Evolutionary conservation across 2,113 vertebrate genomes (phyloP).

Genomic region (Corynorhinus townsendii): DNA sequence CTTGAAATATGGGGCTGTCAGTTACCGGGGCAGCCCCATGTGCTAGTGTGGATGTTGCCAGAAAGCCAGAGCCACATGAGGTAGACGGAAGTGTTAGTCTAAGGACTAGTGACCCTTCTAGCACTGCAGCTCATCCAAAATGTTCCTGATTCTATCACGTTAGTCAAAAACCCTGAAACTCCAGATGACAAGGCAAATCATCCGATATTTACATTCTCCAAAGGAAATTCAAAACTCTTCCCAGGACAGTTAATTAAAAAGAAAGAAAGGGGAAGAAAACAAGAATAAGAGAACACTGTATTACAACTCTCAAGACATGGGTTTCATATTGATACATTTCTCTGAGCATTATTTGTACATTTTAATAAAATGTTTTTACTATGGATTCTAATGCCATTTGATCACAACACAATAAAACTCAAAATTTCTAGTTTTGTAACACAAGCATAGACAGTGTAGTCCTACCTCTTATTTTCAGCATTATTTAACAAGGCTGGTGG

Average conservation of each 20-base stretch:
- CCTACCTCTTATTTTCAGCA: background rate
- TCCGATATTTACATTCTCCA: background rate
- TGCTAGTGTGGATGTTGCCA: background rate
- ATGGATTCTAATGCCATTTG: background rate
- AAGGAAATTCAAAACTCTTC: background rate
- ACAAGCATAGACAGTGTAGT: background rate
- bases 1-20: background rate
- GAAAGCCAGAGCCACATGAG: background rate
- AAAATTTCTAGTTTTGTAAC: background rate
- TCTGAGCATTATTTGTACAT: background rate
- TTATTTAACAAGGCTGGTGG: background rate
- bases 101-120: background rate
- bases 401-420: conserved; percentile 19
- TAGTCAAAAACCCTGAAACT: background rate
- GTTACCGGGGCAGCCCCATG: background rate
- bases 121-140: background rate
- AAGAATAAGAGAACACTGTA: background rate
- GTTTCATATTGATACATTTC: background rate
- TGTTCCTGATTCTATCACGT: background rate
- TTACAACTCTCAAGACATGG: background rate
- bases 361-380: background rate
- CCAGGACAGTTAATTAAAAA: background rate
- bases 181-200: background rate
- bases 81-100: background rate
- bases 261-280: background rate